Evolutionary conservation across 2,113 vertebrate genomes (phyloP).

Genomic region (Empidonax alnorum): DNA sequence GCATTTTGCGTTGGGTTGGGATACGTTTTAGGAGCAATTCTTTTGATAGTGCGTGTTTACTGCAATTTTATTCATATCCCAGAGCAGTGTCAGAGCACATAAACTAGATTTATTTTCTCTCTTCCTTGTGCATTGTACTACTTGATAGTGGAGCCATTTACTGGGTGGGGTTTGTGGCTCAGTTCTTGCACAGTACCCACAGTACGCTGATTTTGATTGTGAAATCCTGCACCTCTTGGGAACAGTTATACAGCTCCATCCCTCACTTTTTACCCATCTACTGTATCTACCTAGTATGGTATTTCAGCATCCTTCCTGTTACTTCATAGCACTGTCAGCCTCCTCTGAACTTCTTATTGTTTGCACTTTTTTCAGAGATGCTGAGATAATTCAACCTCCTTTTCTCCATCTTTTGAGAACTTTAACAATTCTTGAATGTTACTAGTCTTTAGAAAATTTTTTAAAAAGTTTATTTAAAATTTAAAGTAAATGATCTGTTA

Average conservation of each 20-base stretch:
- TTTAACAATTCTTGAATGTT: not conserved
- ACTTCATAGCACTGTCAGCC: not conserved
- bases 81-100: not conserved
- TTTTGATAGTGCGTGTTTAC: not conserved
- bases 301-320: not conserved
- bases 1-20: not conserved
- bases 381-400: not conserved
- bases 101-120: not conserved
- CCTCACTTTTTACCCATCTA: not conserved
- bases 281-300: not conserved
- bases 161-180: not conserved
- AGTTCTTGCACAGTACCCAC: not conserved
- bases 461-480: not conserved
- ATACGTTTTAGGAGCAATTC: not conserved
- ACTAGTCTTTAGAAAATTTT: not conserved
- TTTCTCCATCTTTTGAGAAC: not conserved
- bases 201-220: not conserved
- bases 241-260: not conserved
- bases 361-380: not conserved
- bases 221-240: not conserved
- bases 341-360: not conserved
- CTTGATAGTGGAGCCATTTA: not conserved
- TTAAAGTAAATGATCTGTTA: not conserved
- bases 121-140: not conserved
- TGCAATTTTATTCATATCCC: not conserved